Percentiles rank a stretch among this genome's conserved stretches.
Conservation (phyloP, 2,888 invertebrate species). For the Apodemia zela region DNA sequence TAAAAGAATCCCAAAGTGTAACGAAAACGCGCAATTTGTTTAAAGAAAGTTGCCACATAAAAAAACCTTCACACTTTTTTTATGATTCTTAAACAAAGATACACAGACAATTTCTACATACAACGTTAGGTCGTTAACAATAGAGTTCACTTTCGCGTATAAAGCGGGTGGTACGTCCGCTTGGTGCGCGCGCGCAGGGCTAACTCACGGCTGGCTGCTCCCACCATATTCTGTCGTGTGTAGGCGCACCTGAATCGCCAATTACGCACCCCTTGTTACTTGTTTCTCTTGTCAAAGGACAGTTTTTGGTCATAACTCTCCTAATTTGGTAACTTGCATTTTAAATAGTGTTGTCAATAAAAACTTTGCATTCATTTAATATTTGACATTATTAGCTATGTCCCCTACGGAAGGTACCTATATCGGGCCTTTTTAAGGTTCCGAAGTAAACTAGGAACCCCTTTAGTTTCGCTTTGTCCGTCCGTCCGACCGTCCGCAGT, state of each 20-base stretch:
- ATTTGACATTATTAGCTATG: too few relatives aligned
- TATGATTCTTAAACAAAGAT: slow-evolving; percentile 11
- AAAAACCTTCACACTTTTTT: slow-evolving; percentile 10
- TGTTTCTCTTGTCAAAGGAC: slow-evolving; percentile 30
- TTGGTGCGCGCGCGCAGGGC: slow-evolving; percentile 64
- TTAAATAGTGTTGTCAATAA: slow-evolving; percentile 17
- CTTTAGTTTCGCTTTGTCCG: too few relatives aligned
- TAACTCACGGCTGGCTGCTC: slow-evolving; percentile 54
- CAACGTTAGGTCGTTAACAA: slow-evolving; percentile 23
- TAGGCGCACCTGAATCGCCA: slow-evolving; percentile 67
- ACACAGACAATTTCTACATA: slow-evolving; percentile 22
- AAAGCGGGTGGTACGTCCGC: slow-evolving; percentile 51
- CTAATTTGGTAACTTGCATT: slow-evolving; percentile 29
- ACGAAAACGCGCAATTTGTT: slow-evolving; percentile 6
- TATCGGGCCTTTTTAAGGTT: too few relatives aligned
- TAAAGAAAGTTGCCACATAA: slow-evolving; percentile 9
- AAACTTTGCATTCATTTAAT: slow-evolving; percentile 13
- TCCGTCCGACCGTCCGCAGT: too few relatives aligned
- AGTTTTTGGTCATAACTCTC: slow-evolving; percentile 19
- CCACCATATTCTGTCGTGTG: slow-evolving; percentile 53
- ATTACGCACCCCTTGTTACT: slow-evolving; percentile 57
- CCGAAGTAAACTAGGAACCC: too few relatives aligned
- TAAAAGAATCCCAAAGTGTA: neutral
- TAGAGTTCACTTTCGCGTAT: slow-evolving; percentile 30
- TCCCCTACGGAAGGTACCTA: too few relatives aligned